Base-by-base conservation (phyloP, 1,140 invertebrate genomes). In the Paracyclopina nana region DNA sequence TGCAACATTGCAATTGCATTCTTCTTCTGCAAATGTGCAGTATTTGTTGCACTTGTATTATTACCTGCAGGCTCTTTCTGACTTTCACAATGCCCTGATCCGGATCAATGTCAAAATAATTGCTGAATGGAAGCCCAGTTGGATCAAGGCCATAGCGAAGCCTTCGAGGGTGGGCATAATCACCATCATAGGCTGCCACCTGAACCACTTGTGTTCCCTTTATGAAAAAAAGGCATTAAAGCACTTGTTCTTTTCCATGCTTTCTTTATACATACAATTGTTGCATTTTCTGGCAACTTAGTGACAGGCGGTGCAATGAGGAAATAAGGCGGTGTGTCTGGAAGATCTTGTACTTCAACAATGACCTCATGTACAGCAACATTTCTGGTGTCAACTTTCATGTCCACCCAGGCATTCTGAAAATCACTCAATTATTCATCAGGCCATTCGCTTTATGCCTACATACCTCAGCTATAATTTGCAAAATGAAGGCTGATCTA, bases 381-480 rank as follows among this genome's bases (percentile, higher is more conserved):
- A 38, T 38, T 38, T 20, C 34, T 38, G 9, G 34, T 38, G 34
- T 38, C 34, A 9, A 16, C 14, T 38, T 38, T 38, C 3, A 20
- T 38, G 9, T 38, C 34, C 34, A 20, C 20, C 34, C 34, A 38
- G 9, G 34, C 34, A 38, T 38, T 38, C 34, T 38, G n/a, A n/a
- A n/a, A n/a, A n/a, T n/a, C n/a, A n/a, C n/a, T n/a, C n/a, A n/a
- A n/a, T n/a, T n/a, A n/a, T n/a, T n/a, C n/a, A n/a, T n/a, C n/a
- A n/a, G n/a, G n/a, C n/a, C n/a, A n/a, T n/a, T n/a, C n/a, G n/a
- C n/a, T n/a, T n/a, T n/a, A n/a, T n/a, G n/a, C n/a, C n/a, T n/a
- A n/a, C n/a, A n/a, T n/a, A 38, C 34, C 34, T 38, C 34, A 20
- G 34, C 34, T 16, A 38, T 38, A 20, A 38, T 38, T 38, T 38